Evolutionary conservation across 1,140 invertebrate species (phyloP).

Genomic region (Bombus cullumanus): DNA sequence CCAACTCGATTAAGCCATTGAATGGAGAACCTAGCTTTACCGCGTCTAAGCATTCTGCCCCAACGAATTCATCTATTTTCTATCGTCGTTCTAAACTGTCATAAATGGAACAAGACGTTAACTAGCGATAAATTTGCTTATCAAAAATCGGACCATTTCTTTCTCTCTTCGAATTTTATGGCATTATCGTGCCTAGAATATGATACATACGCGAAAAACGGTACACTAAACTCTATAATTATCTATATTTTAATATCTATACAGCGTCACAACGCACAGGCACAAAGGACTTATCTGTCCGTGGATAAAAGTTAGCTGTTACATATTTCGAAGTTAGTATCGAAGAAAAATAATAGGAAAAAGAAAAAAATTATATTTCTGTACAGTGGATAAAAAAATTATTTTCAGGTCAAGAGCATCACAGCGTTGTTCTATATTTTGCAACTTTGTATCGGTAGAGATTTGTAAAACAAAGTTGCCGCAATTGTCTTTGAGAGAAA

Average conservation of each 20-base stretch:
- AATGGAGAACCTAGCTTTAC: background rate
- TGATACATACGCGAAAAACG: no score
- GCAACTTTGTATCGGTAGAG: no score
- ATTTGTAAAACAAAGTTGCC: no score
- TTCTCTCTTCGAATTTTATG: background rate
- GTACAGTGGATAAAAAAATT: background rate
- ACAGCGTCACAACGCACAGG: background rate
- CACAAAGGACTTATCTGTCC: background rate
- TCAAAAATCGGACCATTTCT: background rate
- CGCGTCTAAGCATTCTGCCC: background rate
- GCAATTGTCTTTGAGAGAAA: no score
- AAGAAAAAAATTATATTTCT: background rate
- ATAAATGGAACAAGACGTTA: background rate
- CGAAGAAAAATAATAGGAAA: background rate
- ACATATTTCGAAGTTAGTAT: background rate
- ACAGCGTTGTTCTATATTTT: no score
- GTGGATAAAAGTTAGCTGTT: background rate
- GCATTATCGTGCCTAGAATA: no score
- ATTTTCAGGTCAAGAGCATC: no score
- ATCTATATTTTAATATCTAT: no score
- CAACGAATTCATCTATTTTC: background rate
- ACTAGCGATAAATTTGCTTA: background rate
- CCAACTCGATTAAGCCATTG: slow-evolving; percentile 12
- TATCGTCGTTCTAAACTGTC: background rate
- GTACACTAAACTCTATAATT: no score